phyloP scores from a whole-genome alignment of 2,113 vertebrate species.

The Clarias macrocephalus region DNA sequence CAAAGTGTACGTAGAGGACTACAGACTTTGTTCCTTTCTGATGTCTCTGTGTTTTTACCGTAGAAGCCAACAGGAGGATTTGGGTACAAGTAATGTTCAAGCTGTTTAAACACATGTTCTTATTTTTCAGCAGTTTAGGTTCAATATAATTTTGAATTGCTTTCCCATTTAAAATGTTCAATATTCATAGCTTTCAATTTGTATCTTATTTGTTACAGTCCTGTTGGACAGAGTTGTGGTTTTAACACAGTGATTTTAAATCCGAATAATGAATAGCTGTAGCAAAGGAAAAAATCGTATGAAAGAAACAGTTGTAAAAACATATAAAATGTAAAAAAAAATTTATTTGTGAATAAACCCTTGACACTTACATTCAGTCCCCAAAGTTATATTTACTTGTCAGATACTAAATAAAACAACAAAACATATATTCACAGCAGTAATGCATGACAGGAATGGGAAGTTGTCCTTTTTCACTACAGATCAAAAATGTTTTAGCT shows the following conservation, averaged over 20 bases:
- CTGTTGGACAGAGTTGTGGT: constrained; percentile 11
- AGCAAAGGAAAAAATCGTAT: neutral
- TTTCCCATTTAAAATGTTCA: constrained; percentile 5
- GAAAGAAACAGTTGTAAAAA: constrained; percentile 20
- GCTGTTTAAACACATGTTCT: constrained; percentile 20
- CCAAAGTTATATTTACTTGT: constrained; percentile 31
- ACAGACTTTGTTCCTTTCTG: constrained; percentile 69
- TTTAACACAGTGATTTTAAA: constrained; percentile 49
- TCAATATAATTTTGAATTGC: constrained; percentile 22
- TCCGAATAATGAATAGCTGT: constrained; percentile 45
- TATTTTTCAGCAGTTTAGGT: constrained; percentile 14
- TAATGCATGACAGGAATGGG: constrained; percentile 29
- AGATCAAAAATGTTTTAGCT: constrained; percentile 17
- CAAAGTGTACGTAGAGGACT: constrained; percentile 70
- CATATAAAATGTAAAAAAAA: constrained; percentile 31
- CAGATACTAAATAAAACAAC: constrained; percentile 37
- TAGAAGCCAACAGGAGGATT: neutral
- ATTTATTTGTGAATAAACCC: constrained; percentile 46
- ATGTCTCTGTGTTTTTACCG: constrained; percentile 59
- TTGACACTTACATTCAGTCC: constrained; percentile 33
- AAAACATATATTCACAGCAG: constrained; percentile 42
- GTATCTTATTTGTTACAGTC: neutral
- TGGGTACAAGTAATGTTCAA: constrained; percentile 29
- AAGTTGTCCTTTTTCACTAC: constrained; percentile 9
- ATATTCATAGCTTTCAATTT: neutral